Base-by-base conservation (phyloP, 1,140 invertebrate genomes). In the Diploscapter pachys region DNA sequence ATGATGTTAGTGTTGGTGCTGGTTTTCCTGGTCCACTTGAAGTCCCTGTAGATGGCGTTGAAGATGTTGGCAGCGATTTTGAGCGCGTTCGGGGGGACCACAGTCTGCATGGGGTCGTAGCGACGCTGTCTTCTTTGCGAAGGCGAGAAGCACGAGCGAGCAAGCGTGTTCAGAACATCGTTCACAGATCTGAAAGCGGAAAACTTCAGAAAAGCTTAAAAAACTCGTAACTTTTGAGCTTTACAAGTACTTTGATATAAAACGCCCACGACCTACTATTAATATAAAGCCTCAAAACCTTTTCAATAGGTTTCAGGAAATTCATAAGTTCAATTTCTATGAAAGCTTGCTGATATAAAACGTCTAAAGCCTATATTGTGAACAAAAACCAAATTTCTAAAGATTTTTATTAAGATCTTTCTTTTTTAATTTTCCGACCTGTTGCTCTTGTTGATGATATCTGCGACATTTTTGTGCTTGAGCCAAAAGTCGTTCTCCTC, bases 21-120 rank as follows among this genome's bases (percentile, higher is more conserved):
- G 3, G 53, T 55, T 52, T 55, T 61, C n/a, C 69, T 69, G 6
- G 54, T 57, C 62, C 51, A 75, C 62, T 75, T 75, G 6, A 75
- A 53, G 31, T 75, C 74, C 8, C 52, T 59, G 31, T 75, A 75
- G 52, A 75, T 63, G 48, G 52, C 55, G 31, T 61, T 59, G 68
- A 75, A 75, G 53, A 75, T 63, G 51, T 61, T 59, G 5, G 49
- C 56, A 5, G 69, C 69, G 55, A 71, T 11, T 49, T 64, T 6
- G 69, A 9, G 5, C 6, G 6, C 61, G 63, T 72, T n/a, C 61
- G 49, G 11, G 51, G 71, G 4, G 56, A 8, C 61, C 51, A 72
- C 11, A 13, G 54, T 9, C 55, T 64, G 53, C 8, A 11, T 8
- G 49, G 49, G 31, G 9, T 72, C 71, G 71, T 72, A 72, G 71